These are phyloP conservation scores for Indicator indicator DNA, from an alignment of 2,113 vertebrate species.

Conservation along the genomic window DNA sequence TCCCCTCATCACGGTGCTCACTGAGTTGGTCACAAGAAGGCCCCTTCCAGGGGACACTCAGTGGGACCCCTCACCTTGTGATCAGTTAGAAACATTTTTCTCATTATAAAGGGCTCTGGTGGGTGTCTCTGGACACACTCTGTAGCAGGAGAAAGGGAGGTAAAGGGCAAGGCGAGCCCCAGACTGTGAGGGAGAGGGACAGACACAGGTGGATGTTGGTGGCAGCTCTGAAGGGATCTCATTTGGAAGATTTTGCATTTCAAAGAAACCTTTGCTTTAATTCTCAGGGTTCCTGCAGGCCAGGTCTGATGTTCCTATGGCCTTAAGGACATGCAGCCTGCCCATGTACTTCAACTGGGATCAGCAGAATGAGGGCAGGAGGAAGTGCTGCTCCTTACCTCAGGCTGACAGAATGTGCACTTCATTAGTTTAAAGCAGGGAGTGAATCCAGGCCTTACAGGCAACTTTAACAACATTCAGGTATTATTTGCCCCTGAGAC, in stretches of 20 bases:
- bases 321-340: rapidly evolving
- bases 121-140: not conserved
- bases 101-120: not conserved
- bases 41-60: not conserved
- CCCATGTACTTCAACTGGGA: rapidly evolving
- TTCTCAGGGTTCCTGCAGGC: not conserved
- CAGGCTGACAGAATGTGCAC: not conserved
- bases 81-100: not conserved
- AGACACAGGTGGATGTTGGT: not conserved
- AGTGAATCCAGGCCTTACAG: not conserved
- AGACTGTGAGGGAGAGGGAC: not conserved
- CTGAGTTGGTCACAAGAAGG: not conserved
- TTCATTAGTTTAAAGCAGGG: not conserved
- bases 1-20: not conserved
- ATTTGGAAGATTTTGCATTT: not conserved
- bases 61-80: not conserved
- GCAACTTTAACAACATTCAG: not conserved
- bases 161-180: not conserved
- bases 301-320: not conserved
- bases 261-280: not conserved
- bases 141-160: not conserved
- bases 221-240: not conserved
- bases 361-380: not conserved
- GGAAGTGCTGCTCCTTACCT: not conserved
- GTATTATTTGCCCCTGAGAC: not conserved